These are phyloP conservation scores for Tetramorium alpestre DNA, from an alignment of 1,140 invertebrate genomes.

Conservation along the genomic window DNA sequence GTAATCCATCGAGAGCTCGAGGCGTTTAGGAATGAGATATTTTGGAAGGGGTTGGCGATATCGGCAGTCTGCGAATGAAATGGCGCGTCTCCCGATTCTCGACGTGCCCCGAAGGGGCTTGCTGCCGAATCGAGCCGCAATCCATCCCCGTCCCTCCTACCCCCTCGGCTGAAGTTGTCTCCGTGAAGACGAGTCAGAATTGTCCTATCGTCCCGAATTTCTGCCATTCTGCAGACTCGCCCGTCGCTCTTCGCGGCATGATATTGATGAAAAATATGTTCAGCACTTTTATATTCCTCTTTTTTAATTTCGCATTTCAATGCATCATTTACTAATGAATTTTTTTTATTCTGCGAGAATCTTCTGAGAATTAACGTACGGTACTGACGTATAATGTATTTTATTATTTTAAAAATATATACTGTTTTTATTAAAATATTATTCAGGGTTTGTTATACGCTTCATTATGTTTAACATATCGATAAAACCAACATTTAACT, in stretches of 20 bases:
- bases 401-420: neutral
- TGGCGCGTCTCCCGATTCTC: constrained; percentile 83
- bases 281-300: neutral
- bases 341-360: neutral
- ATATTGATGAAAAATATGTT: constrained; percentile 43
- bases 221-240: constrained; percentile 45
- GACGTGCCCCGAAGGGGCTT: constrained; percentile 81
- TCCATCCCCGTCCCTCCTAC: constrained; percentile 64
- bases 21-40: constrained; percentile 86
- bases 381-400: neutral
- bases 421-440: neutral
- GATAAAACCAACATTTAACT: constrained; percentile 44
- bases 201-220: constrained; percentile 62
- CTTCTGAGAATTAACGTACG: neutral
- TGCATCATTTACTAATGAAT: neutral
- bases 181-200: constrained; percentile 66
- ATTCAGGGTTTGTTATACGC: neutral
- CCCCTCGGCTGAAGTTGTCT: constrained; percentile 70
- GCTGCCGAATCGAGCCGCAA: constrained; percentile 79
- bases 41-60: constrained; percentile 84
- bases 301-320: neutral
- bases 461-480: constrained; percentile 14
- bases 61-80: constrained; percentile 86
- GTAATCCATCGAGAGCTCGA: constrained; percentile 85
- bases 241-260: constrained; percentile 12